phyloP scores from a whole-genome alignment of 2,797 vertebrate genomes.

The Nyctibius grandis region DNA sequence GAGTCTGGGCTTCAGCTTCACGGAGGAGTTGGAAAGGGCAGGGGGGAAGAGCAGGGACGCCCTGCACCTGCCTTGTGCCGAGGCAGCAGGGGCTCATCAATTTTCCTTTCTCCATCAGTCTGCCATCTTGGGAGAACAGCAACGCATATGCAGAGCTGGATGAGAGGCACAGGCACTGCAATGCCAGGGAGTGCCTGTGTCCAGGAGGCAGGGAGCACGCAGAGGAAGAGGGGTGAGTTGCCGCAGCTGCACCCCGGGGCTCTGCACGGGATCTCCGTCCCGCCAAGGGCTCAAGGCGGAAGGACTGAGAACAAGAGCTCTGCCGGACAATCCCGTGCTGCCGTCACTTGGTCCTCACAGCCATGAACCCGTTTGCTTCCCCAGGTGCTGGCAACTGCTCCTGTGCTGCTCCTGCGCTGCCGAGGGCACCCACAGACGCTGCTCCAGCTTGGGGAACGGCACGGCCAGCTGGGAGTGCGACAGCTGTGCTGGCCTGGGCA shows the following conservation, averaged over 20 bases:
- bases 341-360: neutral
- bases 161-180: too few species aligned
- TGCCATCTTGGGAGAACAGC: too few species aligned
- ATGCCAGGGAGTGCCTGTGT: too few species aligned
- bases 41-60: too few species aligned
- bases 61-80: too few species aligned
- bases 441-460: neutral
- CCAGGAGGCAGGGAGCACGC: too few species aligned
- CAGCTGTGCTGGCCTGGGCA: neutral
- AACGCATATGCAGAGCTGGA: too few species aligned
- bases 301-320: neutral
- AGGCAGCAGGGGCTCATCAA: too few species aligned
- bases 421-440: neutral
- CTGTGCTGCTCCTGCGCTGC: neutral
- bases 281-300: neutral
- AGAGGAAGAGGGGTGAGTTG: too few species aligned
- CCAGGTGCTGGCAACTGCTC: neutral
- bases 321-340: neutral
- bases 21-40: too few species aligned
- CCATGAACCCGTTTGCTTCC: neutral
- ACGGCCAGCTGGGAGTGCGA: neutral
- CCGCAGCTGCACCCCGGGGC: neutral
- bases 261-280: neutral
- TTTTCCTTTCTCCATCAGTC: too few species aligned
- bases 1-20: too few species aligned